phyloP scores from a whole-genome alignment of 2,797 vertebrate species.

The Cuculus canorus region DNA sequence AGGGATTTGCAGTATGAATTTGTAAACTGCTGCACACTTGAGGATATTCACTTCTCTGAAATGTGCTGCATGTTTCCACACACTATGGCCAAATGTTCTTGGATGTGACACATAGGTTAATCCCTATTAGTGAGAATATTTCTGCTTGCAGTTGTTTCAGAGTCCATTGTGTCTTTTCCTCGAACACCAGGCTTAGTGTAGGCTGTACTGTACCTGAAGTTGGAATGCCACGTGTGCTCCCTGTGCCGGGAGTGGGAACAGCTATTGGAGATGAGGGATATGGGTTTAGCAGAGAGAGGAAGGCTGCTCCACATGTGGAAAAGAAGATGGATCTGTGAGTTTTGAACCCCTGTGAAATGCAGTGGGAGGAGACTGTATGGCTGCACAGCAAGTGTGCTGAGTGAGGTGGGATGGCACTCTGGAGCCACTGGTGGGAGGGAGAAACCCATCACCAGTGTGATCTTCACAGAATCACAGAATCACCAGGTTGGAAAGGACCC shows the following conservation, averaged over 20 bases:
- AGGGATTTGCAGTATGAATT: neutral
- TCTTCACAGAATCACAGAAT: too few species aligned
- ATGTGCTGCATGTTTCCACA: accelerated
- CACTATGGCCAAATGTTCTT: accelerated
- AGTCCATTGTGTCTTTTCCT: neutral
- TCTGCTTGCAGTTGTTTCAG: neutral
- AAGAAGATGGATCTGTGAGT: neutral
- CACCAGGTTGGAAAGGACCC: too few species aligned
- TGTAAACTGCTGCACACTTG: neutral
- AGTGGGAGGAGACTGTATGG: accelerated
- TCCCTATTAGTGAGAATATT: neutral
- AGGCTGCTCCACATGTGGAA: too few species aligned
- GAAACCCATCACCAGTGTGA: neutral
- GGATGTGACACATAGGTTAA: neutral
- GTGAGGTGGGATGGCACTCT: neutral
- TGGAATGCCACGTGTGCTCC: neutral
- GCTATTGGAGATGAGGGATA: neutral
- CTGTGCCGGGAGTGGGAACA: neutral
- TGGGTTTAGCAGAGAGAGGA: neutral
- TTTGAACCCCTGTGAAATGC: neutral
- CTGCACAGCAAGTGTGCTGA: accelerated
- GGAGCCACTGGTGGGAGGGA: neutral
- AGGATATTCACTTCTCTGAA: neutral
- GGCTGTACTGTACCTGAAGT: neutral
- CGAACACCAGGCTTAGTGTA: accelerated